A percentile compares a stretch with the other conserved stretches of the same genome.
phyloP scores from a whole-genome alignment of 2,888 invertebrate genomes.

The Entomobrya proxima region DNA sequence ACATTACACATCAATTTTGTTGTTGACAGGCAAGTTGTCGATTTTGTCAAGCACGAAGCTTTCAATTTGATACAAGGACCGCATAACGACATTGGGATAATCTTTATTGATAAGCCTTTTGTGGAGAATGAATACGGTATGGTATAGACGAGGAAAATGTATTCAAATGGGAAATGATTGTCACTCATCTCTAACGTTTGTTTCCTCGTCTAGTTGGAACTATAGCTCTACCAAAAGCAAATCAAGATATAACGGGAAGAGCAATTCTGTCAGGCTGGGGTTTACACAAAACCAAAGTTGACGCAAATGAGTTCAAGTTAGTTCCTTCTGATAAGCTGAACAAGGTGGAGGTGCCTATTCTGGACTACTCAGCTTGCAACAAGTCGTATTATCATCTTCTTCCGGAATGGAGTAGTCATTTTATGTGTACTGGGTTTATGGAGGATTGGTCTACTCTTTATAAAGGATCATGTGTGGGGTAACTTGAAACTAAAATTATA shows the following conservation, averaged over 20 bases:
- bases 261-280: background rate
- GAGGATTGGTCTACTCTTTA: background rate
- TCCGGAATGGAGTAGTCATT: background rate
- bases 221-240: background rate
- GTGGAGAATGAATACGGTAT: background rate
- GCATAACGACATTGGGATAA: background rate
- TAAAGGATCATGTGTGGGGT: background rate
- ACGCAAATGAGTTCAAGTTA: background rate
- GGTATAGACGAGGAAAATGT: too few relatives aligned
- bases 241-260: background rate
- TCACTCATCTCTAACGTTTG: too few relatives aligned
- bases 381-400: background rate
- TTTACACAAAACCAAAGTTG: background rate
- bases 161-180: too few relatives aligned
- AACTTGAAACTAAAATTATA: background rate
- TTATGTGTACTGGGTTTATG: constrained; percentile 1
- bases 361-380: background rate
- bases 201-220: too few relatives aligned
- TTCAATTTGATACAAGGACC: constrained; percentile 1
- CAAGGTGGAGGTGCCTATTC: constrained; percentile 19
- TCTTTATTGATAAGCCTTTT: constrained; percentile 10
- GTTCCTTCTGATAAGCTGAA: background rate
- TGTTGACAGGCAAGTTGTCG: background rate
- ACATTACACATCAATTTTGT: too few relatives aligned
- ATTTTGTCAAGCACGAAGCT: constrained; percentile 8